Conservation (phyloP, 2,797 vertebrate genomes). For the Okamejei kenojei region DNA sequence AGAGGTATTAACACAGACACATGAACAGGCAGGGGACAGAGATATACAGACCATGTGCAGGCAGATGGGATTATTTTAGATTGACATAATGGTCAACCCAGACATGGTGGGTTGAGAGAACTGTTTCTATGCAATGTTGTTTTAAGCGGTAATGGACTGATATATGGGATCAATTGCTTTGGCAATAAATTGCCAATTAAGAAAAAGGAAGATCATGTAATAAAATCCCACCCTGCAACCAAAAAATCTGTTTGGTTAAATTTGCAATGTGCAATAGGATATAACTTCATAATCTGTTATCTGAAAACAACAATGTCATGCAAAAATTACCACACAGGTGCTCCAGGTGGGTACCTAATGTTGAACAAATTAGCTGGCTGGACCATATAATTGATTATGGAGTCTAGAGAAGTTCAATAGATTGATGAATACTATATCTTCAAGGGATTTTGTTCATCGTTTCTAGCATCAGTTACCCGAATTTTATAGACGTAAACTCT, state of each 20-base stretch:
- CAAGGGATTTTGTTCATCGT: not conserved
- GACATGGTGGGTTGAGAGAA: too few species aligned
- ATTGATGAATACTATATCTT: conserved; percentile 10
- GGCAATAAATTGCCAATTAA: not conserved
- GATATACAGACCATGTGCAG: too few species aligned
- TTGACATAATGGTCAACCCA: too few species aligned
- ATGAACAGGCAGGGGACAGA: too few species aligned
- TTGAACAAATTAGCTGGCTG: not conserved
- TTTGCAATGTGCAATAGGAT: not conserved
- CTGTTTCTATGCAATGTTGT: too few species aligned
- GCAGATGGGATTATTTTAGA: too few species aligned
- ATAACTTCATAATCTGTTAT: not conserved
- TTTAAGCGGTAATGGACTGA: not conserved
- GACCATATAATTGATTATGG: conserved; percentile 4
- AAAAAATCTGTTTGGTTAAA: not conserved
- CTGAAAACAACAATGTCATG: not conserved
- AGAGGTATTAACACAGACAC: too few species aligned
- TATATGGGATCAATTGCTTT: not conserved
- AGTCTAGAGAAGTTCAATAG: not conserved
- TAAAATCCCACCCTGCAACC: not conserved
- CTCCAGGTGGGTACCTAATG: not conserved
- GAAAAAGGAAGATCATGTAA: not conserved
- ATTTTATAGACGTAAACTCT: not conserved
- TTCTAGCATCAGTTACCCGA: conserved; percentile 16
- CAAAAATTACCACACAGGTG: not conserved